Evolutionary conservation across 53 echinoderm and acorn worm genomes (phyloP), one percentile per base, ranked within the genome.

Genomic region (Crossaster papposus): DNA sequence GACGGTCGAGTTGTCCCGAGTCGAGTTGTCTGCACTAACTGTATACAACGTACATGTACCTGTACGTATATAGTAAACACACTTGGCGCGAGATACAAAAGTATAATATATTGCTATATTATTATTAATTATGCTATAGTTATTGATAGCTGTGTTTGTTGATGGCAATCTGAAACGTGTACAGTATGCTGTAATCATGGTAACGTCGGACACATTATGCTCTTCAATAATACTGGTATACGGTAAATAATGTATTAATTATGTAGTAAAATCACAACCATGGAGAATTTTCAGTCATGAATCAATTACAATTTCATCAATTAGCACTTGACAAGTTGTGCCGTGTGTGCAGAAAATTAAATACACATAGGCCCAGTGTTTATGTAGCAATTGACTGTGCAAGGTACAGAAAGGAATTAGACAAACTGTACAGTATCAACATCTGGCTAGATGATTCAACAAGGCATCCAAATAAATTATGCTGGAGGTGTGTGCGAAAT

Each of bases 301-400:
- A 79, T 79, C 79, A 79, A 50, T 35, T 79, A 24, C 51, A 79
- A 52, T 50, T 23, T 14, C 79, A 79, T 52, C 50, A 52, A 79
- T 11, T 51, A 79, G 79, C 79, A 15, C 34, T 79, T 50, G 79
- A 79, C 5, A 79, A 79, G 79, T 24, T 79, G 29, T 79, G 79
- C 52, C 50, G 79, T 30, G 79, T 79, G 79, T 79, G 79, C 34
- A 35, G 12, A 10, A 79, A 79, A 52, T 52, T 79, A 2, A 79
- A 79, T 29, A 79, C 79, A 79, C 51, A 35, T 32, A 50, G 5
- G n/a, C n/a, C n/a, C n/a, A n/a, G n/a, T n/a, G n/a, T 26, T 51
- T 52, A 12, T 74, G 13, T 79, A 79, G 79, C 38, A 38, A 7
- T 7, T 38, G 38, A 38, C 2, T 38, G 38, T 38, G 7, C 38